Evolutionary conservation across 2,113 vertebrate species (phyloP), one percentile per base, ranked within the genome.

Genomic region (Actenoides hombroni): DNA sequence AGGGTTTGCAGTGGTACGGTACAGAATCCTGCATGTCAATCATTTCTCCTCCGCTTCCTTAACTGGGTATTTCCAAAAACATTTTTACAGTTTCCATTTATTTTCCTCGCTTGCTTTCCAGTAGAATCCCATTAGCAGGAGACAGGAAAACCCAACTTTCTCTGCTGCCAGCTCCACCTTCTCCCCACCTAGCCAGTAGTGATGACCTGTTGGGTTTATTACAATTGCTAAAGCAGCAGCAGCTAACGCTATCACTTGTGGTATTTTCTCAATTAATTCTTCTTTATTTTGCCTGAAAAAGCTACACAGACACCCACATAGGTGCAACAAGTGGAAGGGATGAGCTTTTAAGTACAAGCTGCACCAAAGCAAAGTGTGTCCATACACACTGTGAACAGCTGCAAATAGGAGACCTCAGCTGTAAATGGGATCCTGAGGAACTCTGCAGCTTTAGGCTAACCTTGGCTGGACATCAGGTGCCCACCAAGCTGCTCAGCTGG

Each of bases 321-420:
- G 5, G 25, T 11, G 13, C 13, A 70, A 24, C 2, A 78, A 54
- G 59, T 19, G 18, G 26, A 16, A 70, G 61, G 42, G 14, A n/a
- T 2, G 3, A 49, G 37, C 9, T 63, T 84, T 67, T 18, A 24
- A 44, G 7, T 0, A 13, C 6, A 3, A 23, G 19, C 16, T 51
- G 14, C 83, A 21, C 13, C 26, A 64, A 37, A 85, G 19, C 13
- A 26, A 87, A 78, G 13, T 0, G 21, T 70, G 19, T 17, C 29
- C 48, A 3, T 6, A 23, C 1, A 3, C 1, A 1, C 15, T 39
- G 18, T 51, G 54, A 10, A 4, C 71, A 59, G 28, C 31, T 44
- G 16, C 64, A 65, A 65, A 6, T 1, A 5, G 9, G 56, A 71
- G 6, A 25, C 6, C 21, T 56, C 49, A 53, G 68, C 28, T 48